Base-by-base conservation (phyloP, 2,113 vertebrate species). In the Bostrychus sinensis region DNA sequence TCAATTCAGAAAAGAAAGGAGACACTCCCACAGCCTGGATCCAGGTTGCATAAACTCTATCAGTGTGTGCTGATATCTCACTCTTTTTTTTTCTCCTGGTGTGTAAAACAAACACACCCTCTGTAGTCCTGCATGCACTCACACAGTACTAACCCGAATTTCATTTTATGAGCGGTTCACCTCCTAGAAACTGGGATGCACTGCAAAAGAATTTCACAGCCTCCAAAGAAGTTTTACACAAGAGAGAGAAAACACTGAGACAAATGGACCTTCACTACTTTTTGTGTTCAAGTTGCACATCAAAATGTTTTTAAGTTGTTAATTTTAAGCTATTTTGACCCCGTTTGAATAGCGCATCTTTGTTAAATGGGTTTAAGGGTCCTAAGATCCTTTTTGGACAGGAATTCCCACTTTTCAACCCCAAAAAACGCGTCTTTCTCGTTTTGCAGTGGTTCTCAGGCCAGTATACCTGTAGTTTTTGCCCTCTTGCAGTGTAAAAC, bases 121-220 rank as follows among this genome's bases (percentile, higher is more conserved):
- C 13, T 26, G 46, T 10, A 13, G 2, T 2, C 55, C 7, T 5
- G 13, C 17, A 43, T 51, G 37, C 23, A 41, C 6, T 30, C 22
- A 42, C 32, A 20, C 41, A 59, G 4, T 39, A 41, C 50, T n/a
- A 28, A 60, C 53, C 39, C 36, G 2, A 20, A 8, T 59, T 68
- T 30, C 13, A 23, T n/a, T 46, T 46, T 25, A 46, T 22, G 20
- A 23, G 13, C 14, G 12, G 16, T 22, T 60, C 68, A 36, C 39
- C 42, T 3, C 39, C 42, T 3, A 75, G 42, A 70, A 57, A 62
- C 46, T n/a, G 43, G 13, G 36, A 11, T 51, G 42, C 17, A 25
- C 42, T 12, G 1, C n/a, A n/a, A 26, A n/a, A 56, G 77, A 86
- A 91, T 91, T 60, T 85, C 81, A 72, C 77, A 38, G 12, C 19